Percentiles rank a stretch among this genome's conserved stretches.
phyloP scores from a whole-genome alignment of 2,888 invertebrate genomes.

The Thera britannica region DNA sequence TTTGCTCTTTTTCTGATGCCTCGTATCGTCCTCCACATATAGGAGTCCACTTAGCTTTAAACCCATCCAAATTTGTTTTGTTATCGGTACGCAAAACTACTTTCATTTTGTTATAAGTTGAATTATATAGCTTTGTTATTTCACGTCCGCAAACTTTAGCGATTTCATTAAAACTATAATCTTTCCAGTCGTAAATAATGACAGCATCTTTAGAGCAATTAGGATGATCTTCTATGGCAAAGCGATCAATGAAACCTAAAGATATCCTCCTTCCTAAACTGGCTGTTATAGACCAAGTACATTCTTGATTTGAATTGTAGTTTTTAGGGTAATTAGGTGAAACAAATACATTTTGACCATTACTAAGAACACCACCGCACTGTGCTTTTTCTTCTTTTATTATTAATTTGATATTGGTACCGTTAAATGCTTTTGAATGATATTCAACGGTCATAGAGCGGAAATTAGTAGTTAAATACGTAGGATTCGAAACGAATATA shows the following conservation, averaged over 20 bases:
- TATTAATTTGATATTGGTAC: constrained; percentile 58
- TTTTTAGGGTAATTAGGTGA: constrained; percentile 86
- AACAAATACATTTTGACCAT: constrained; percentile 68
- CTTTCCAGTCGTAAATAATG: constrained; percentile 85
- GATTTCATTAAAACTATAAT: constrained; percentile 80
- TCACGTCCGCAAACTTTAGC: constrained; percentile 89
- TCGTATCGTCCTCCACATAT: constrained; percentile 89
- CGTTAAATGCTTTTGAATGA: constrained; percentile 77
- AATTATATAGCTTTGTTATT: constrained; percentile 82
- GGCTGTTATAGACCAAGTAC: constrained; percentile 90
- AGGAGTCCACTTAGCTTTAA: constrained; percentile 86
- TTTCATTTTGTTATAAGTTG: constrained; percentile 87
- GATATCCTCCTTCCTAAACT: constrained; percentile 88
- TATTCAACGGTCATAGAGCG: constrained; percentile 88
- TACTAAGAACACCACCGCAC: constrained; percentile 88
- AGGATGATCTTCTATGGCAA: constrained; percentile 88
- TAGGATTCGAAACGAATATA: too few relatives aligned
- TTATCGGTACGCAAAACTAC: constrained; percentile 89
- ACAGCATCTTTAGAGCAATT: constrained; percentile 92
- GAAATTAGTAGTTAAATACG: constrained; percentile 70
- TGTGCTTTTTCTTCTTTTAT: constrained; percentile 75
- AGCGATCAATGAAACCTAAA: constrained; percentile 88
- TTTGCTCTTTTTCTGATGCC: constrained; percentile 77
- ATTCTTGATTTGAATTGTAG: constrained; percentile 91
- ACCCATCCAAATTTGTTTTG: constrained; percentile 88